Evolutionary conservation across 2,888 invertebrate species (phyloP), one percentile per base, ranked within the genome.

Genomic region (Agrochola lychnidis): DNA sequence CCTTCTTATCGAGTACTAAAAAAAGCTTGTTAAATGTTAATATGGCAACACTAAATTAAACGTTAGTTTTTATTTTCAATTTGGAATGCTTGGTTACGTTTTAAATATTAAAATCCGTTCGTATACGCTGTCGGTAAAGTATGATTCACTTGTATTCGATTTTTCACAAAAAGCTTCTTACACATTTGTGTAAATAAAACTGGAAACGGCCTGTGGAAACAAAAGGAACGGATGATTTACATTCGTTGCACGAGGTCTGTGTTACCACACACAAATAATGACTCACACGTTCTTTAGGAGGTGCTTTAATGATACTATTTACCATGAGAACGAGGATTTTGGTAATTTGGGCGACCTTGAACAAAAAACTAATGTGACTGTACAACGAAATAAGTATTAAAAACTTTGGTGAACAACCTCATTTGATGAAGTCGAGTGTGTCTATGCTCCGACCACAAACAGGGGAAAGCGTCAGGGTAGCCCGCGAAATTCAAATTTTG

Each of bases 1-100:
- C 80, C 76, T 88, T 90, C 76, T 88, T 90, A 88, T 78, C 75
- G 76, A 84, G 86, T 84, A 85, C 85, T 86, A 87, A 89, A 88
- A 88, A 86, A 90, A 90, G 83, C 82, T 88, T 88, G 90, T 92
- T 93, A 87, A 87, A 90, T 92, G 92, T 95, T 95, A 94, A 94
- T 96, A 96, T 96, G 96, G 96, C 96, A 96, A 96, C 94, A 89
- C 88, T 86, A 88, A 83, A 88, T 92, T 92, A 94, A 92, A 91
- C 90, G 92, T 95, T 95, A 95, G 93, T 84, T 86, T 79, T 72
- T 72, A 63, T 90, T 63, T 92, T 87, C 62, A 91, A 89, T 91
- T 93, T 94, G 96, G 96, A 96, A 96, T 96, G 96, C 90, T 94
- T 91, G 90, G 91, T 94, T 93, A 93, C 90, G 89, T 88, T 92